Conservation (phyloP, 2,113 vertebrate genomes). For the Poeciliopsis turrubarensis region DNA sequence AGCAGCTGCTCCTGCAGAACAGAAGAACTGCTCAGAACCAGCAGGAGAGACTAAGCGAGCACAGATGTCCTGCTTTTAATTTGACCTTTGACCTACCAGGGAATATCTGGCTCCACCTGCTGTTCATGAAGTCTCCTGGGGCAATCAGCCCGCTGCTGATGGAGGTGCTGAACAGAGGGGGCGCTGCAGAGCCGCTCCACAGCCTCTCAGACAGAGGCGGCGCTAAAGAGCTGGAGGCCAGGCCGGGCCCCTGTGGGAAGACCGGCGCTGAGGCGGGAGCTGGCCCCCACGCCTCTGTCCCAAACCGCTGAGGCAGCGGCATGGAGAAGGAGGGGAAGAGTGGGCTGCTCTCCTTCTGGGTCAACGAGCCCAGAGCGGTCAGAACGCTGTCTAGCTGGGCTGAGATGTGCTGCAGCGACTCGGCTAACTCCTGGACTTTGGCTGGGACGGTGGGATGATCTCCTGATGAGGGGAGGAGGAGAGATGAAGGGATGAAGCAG, state of each 20-base stretch:
- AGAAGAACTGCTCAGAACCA: conserved; percentile 7
- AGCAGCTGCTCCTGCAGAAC: conserved; percentile 53
- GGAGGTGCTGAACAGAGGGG: conserved; percentile 43
- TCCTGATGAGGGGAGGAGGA: not conserved
- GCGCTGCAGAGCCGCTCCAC: not conserved
- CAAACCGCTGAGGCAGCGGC: conserved; percentile 33
- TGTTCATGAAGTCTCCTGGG: conserved; percentile 76
- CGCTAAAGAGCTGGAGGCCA: conserved; percentile 4
- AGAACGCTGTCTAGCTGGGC: conserved; percentile 85
- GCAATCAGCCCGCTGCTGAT: conserved; percentile 40
- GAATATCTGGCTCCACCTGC: conserved; percentile 86
- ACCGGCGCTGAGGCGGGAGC: conserved; percentile 3
- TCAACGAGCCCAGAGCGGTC: conserved; percentile 76
- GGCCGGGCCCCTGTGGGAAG: conserved; percentile 22
- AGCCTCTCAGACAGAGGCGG: conserved; percentile 22
- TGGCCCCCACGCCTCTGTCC: not conserved
- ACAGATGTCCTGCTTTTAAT: not conserved
- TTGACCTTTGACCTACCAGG: conserved; percentile 76
- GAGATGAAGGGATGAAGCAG: too few species aligned
- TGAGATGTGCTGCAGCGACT: conserved; percentile 86
- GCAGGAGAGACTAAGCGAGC: not conserved
- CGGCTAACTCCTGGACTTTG: conserved; percentile 83
- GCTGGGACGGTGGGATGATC: conserved; percentile 54
- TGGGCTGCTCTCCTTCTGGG: conserved; percentile 30
- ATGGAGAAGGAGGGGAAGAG: conserved; percentile 40